These are phyloP conservation scores for Gymnothorax reevesii DNA, from an alignment of 2,797 vertebrate genomes.

Conservation along the genomic window DNA sequence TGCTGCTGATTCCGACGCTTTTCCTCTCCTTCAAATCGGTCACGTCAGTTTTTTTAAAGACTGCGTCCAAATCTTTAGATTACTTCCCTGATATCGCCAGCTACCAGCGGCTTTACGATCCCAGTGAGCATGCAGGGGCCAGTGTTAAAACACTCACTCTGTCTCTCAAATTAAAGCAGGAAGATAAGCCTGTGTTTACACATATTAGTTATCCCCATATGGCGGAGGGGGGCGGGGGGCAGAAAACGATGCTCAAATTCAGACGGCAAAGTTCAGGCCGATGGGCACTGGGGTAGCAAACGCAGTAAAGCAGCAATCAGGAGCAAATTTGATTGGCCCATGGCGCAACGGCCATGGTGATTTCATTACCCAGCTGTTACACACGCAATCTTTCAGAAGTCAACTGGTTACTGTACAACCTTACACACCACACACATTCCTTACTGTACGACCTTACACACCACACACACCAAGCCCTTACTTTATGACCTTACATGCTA, in stretches of 20 bases:
- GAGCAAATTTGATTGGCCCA: constrained; percentile 45
- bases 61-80: constrained; percentile 48
- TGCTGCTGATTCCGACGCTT: constrained; percentile 76
- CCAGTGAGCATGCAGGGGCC: not conserved
- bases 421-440: constrained; percentile 6
- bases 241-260: constrained; percentile 47
- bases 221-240: constrained; percentile 39
- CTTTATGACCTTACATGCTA: too few species aligned
- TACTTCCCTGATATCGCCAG: constrained; percentile 42
- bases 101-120: constrained; percentile 20
- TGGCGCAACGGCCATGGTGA: constrained; percentile 37
- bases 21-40: constrained; percentile 67
- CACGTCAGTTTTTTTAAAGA: constrained; percentile 48
- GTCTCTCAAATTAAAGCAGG: constrained; percentile 40
- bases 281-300: constrained; percentile 36
- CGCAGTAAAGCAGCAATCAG: constrained; percentile 42
- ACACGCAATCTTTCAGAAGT: constrained; percentile 42
- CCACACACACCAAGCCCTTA: too few species aligned
- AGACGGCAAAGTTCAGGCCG: constrained; percentile 43
- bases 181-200: constrained; percentile 24
- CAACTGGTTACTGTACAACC: constrained; percentile 29
- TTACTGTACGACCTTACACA: too few species aligned
- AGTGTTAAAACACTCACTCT: constrained; percentile 30
- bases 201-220: constrained; percentile 53
- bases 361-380: constrained; percentile 48